Evolutionary conservation across 2,113 vertebrate species (phyloP), one percentile per base, ranked within the genome.

Genomic region (Amazona guildingii): DNA sequence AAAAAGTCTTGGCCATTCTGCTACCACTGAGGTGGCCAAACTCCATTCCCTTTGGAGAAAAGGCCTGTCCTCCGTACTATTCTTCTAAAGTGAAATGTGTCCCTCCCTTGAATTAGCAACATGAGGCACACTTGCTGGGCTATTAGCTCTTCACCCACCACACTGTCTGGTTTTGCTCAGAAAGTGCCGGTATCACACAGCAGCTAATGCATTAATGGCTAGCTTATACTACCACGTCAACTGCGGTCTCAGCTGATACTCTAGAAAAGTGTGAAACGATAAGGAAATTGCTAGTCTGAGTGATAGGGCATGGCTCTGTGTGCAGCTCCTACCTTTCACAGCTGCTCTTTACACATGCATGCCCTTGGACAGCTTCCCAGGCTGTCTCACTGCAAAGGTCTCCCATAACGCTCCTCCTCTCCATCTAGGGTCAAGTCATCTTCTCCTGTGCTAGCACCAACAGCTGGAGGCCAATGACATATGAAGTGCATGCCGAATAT

Each of bases 391-490:
- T 94, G 66, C 61, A 20, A 93, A 74, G 77, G 83, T 92, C 77
- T 78, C 61, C 80, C 1, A 0, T 44, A 86, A 81, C 0, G 0
- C 52, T 73, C 69, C 79, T 90, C 79, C 83, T 93, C 69, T 76
- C 68, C 92, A 88, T 77, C 92, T 46, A 57, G 62, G 90, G 94
- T 94, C 94, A 90, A 93, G 68, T 44, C 29, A 0, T 84, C 80
- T 69, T 68, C 94, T 72, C 76, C 91, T 72, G 10, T 0, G 2
- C 86, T 25, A 88, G 83, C 96, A 86, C 80, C 91, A 87, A 27
- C 96, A 96, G 92, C 95, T 95, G 96, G 77, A 94, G 86, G 80
- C 69, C 96, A 96, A 93, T 92, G 96, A 91, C 92, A 94, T 48
- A 76, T 89, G 94, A 96, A 97, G 84, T 84, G 86, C 89, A 87